A percentile compares a stretch with the other conserved stretches of the same genome.
Conservation (phyloP, 2,888 invertebrate species). For the Drosophila neotestacea region DNA sequence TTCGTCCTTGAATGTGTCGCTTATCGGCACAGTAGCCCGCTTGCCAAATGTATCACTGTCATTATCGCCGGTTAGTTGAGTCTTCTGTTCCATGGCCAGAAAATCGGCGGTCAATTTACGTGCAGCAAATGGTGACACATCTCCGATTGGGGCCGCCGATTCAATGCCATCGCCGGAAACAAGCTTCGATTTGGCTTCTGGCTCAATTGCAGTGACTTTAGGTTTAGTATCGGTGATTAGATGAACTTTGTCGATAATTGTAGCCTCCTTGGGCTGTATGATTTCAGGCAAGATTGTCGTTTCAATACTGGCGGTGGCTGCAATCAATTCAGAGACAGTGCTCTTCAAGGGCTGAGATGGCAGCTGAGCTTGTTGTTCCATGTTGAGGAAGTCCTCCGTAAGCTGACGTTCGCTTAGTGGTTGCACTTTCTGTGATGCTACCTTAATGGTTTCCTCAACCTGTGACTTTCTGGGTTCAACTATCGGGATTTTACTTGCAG, state of each 20-base stretch:
- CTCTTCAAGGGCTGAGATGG: constrained; percentile 36
- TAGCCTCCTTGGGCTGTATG: constrained; percentile 33
- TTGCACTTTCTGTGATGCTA: constrained; percentile 29
- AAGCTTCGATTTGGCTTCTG: constrained; percentile 4
- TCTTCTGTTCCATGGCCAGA: constrained; percentile 66
- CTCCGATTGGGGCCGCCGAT: constrained; percentile 73
- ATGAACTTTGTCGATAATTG: constrained; percentile 13
- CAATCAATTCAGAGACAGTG: constrained; percentile 39
- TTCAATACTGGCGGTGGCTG: constrained; percentile 34
- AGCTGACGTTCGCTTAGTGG: constrained; percentile 57
- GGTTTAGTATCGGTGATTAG: not conserved
- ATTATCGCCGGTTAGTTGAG: constrained; percentile 46
- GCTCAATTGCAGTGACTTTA: constrained; percentile 1
- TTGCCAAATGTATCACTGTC: constrained; percentile 57
- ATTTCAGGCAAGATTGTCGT: constrained; percentile 40
- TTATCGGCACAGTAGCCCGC: constrained; percentile 47
- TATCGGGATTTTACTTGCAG: constrained; percentile 46
- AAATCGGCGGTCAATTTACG: constrained; percentile 72
- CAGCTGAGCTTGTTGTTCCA: constrained; percentile 69
- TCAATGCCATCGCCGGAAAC: constrained; percentile 76
- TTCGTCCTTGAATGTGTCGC: constrained; percentile 49
- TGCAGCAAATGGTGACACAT: constrained; percentile 56
- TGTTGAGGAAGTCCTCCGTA: constrained; percentile 70
- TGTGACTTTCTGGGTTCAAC: constrained; percentile 56
- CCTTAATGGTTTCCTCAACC: constrained; percentile 44